Conservation (phyloP, 2,888 invertebrate genomes). For the Melanophora roralis region DNA sequence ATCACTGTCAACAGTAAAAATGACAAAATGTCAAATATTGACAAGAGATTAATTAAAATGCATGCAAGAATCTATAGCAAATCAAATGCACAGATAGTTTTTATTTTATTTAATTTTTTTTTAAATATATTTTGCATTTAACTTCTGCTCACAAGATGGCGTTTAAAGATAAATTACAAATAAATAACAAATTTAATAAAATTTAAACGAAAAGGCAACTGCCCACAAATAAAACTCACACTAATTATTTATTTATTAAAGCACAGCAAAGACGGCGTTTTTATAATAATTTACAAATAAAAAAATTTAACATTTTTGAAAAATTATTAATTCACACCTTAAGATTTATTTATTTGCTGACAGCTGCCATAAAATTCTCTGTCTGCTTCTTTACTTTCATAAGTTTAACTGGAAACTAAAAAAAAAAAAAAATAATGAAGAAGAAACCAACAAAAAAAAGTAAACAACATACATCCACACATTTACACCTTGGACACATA, state of each 20-base stretch:
- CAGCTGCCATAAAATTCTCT: constrained; percentile 57
- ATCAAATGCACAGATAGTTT: constrained; percentile 41
- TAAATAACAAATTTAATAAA: constrained; percentile 29
- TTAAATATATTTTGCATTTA: background rate
- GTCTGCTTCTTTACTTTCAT: background rate
- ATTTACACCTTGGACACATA: constrained; percentile 7
- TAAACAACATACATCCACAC: background rate
- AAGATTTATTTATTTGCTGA: constrained; percentile 64
- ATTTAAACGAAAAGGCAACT: constrained; percentile 63
- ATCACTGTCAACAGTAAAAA: constrained; percentile 65
- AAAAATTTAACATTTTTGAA: constrained; percentile 28
- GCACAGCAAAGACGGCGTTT: too few relatives aligned
- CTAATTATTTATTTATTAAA: too few relatives aligned
- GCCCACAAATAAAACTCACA: constrained; percentile 12
- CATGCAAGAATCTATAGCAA: constrained; percentile 51
- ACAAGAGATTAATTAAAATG: constrained; percentile 67
- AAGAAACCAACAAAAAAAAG: background rate
- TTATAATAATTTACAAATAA: too few relatives aligned
- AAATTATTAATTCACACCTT: constrained; percentile 63
- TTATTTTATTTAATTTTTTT: background rate
- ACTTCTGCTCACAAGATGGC: constrained; percentile 60
- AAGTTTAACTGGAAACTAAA: background rate
- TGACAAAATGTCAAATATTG: constrained; percentile 67
- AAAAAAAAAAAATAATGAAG: background rate
- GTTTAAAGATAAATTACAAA: constrained; percentile 55